These are phyloP conservation scores for Halesus radiatus DNA, from an alignment of 1,140 invertebrate species.

Conservation along the genomic window DNA sequence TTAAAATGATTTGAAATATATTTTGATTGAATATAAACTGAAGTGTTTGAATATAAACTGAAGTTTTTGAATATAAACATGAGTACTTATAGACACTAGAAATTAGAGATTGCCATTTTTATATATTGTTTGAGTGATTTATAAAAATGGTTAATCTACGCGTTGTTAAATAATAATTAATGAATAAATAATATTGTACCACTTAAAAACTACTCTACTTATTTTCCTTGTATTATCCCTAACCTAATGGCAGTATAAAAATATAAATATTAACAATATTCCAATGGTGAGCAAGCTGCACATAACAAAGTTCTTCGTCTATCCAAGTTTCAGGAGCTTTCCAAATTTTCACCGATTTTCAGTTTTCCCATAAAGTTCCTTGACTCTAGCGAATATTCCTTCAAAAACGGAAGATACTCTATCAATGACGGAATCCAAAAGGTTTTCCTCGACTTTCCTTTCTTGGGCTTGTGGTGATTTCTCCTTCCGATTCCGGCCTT, in stretches of 20 bases:
- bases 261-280: too few species aligned
- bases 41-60: slow-evolving; percentile 52
- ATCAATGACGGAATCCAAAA: slow-evolving; percentile 29
- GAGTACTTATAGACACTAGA: slow-evolving; percentile 61
- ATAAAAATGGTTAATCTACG: slow-evolving; percentile 70
- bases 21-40: slow-evolving; percentile 52
- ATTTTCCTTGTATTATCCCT: neutral
- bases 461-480: neutral
- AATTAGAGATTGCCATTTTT: slow-evolving; percentile 71
- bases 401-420: slow-evolving; percentile 23
- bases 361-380: slow-evolving; percentile 4
- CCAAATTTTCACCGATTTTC: neutral
- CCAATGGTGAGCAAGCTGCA: too few species aligned
- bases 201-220: slow-evolving; percentile 57
- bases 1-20: slow-evolving; percentile 38
- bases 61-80: slow-evolving; percentile 54
- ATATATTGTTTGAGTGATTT: slow-evolving; percentile 60
- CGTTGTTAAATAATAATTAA: slow-evolving; percentile 71
- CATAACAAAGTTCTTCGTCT: too few species aligned
- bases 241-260: neutral
- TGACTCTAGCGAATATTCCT: neutral
- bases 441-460: neutral
- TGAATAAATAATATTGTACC: slow-evolving; percentile 72
- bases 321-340: too few species aligned
- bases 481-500: neutral